Conservation (phyloP, 2,888 invertebrate genomes). For the Lasius fuliginosus region DNA sequence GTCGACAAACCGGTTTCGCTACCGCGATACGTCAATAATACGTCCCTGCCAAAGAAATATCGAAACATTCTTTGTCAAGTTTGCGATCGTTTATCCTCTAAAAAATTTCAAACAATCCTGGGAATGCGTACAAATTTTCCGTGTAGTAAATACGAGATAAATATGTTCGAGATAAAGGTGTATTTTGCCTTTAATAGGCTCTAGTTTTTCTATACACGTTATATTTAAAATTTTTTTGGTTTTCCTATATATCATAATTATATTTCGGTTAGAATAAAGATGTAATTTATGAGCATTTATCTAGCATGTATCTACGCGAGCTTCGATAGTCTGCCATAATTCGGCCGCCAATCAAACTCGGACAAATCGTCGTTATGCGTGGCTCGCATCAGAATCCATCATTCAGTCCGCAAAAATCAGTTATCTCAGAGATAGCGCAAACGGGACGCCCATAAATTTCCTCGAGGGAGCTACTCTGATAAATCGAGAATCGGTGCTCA, state of each 20-base stretch:
- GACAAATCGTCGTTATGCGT: slow-evolving; percentile 21
- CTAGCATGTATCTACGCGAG: not conserved
- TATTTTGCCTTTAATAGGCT: not conserved
- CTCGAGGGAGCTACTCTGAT: slow-evolving; percentile 45
- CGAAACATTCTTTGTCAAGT: slow-evolving; percentile 21
- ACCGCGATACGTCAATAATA: slow-evolving; percentile 77
- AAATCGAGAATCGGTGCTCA: slow-evolving; percentile 63
- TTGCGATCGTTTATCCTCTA: not conserved
- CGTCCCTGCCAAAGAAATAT: slow-evolving; percentile 44
- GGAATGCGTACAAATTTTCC: not conserved
- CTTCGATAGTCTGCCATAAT: slow-evolving; percentile 11
- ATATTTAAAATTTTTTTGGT: not conserved
- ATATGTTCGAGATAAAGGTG: not conserved
- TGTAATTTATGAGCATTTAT: not conserved
- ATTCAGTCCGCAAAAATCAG: slow-evolving; percentile 42
- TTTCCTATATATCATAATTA: slow-evolving; percentile 1
- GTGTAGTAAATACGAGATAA: not conserved
- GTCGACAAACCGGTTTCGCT: slow-evolving; percentile 73
- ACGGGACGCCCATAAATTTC: slow-evolving; percentile 49
- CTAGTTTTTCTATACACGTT: not conserved
- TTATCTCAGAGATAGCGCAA: slow-evolving; percentile 48
- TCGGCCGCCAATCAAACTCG: slow-evolving; percentile 22
- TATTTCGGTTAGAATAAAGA: slow-evolving; percentile 1
- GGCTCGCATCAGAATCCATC: slow-evolving; percentile 50
- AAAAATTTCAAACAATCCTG: not conserved